A percentile compares a stretch with the other conserved stretches of the same genome.
Conservation (phyloP, 2,113 vertebrate genomes). For the Channa maculata region DNA sequence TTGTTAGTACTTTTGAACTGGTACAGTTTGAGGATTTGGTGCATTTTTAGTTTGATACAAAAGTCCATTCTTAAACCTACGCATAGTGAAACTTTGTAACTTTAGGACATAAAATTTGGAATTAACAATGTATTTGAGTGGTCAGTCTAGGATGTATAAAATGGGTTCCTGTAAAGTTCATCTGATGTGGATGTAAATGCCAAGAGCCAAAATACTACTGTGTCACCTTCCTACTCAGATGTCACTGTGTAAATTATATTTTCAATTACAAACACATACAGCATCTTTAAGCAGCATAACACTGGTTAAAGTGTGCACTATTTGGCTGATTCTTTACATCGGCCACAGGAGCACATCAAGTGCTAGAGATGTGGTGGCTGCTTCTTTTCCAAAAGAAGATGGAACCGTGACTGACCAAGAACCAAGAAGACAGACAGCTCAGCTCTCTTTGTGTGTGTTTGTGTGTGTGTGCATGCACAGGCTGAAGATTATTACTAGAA, state of each 20-base stretch:
- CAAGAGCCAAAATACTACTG: too few relatives aligned
- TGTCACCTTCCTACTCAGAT: too few relatives aligned
- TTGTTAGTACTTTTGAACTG: too few relatives aligned
- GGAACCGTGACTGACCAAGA: slow-evolving; percentile 50
- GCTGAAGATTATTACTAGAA: slow-evolving; percentile 55
- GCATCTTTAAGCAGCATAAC: slow-evolving; percentile 1
- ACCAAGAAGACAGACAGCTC: slow-evolving; percentile 37
- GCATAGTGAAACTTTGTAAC: too few relatives aligned
- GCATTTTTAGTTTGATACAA: too few relatives aligned
- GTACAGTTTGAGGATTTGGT: too few relatives aligned
- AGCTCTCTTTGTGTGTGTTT: slow-evolving; percentile 1
- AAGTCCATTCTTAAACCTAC: too few relatives aligned
- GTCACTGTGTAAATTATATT: slow-evolving; percentile 8
- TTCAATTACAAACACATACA: background rate
- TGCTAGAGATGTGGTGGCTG: slow-evolving; percentile 18
- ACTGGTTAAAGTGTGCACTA: slow-evolving; percentile 10
- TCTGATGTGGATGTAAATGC: too few relatives aligned
- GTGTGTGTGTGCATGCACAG: slow-evolving; percentile 18
- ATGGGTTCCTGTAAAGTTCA: too few relatives aligned
- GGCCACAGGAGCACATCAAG: slow-evolving; percentile 17
- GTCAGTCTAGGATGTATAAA: too few relatives aligned
- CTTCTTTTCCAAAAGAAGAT: slow-evolving; percentile 45
- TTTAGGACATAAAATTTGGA: too few relatives aligned
- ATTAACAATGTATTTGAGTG: too few relatives aligned
- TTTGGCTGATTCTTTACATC: slow-evolving; percentile 25